Evolutionary conservation across 30 jellyfish, hydroid and myxozoan genomes (phyloP), one percentile per base, ranked within the genome.

Genomic region (Phacellophora camtschatica): DNA sequence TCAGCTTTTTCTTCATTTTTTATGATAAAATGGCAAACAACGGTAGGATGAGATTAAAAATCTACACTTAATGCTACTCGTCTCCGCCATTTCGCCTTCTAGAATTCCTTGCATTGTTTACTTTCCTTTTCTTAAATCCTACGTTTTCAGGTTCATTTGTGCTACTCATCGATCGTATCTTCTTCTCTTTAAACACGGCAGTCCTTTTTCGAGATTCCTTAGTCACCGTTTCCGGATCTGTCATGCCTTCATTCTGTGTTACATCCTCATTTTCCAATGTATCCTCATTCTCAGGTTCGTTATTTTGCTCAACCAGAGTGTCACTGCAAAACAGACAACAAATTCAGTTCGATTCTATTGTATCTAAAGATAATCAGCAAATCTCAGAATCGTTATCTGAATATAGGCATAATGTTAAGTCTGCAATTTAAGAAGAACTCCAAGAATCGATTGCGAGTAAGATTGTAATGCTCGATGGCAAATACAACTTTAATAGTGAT

Each of bases 61-160:
- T 41, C 55, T 7, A 16, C 9, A 7, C 16, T 41, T 12, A 56
- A 29, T 9, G 16, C 23, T 28, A 51, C 27, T 56, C 72, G 10
- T 80, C 97, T 31, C 81, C 97, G 28, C 80, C 92, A 41, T 66
- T 75, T 32, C 97, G 83, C 51, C 55, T 88, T 46, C 97, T 70
- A 13, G 79, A 79, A 37, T 56, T 88, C 19, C 95, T 57, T 18
- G 41, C 72, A 50, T 53, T 80, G 51, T 74, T 81, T 1, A 82
- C 51, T 63, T 88, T 88, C 42, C 97, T 50, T 64, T 88, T 88
- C 62, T 88, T 88, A 33, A 88, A 88, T 19, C 90, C 90, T 23
- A 88, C 91, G 33, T 65, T 82, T 82, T 70, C 95, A 12, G 64
- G 82, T 8, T 77, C 33, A 30, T 29, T 34, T 19, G 85, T 22